phyloP scores from a whole-genome alignment of 2,113 vertebrate species.

The Helogale parvula region DNA sequence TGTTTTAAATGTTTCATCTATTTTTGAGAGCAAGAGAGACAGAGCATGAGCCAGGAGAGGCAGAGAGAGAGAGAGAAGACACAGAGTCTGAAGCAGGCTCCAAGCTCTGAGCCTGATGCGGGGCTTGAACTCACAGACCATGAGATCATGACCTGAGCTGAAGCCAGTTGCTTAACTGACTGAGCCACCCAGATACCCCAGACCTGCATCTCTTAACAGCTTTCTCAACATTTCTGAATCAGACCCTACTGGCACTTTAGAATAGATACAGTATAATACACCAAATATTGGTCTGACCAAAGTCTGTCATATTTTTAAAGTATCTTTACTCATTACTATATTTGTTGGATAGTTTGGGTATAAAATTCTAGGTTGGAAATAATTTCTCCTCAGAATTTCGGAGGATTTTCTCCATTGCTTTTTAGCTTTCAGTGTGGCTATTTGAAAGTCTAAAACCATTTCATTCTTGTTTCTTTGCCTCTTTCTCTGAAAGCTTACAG shows the following conservation, averaged over 20 bases:
- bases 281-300: neutral
- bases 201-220: neutral
- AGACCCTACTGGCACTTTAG: neutral
- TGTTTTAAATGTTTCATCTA: too few relatives aligned
- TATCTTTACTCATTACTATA: neutral
- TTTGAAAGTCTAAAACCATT: neutral
- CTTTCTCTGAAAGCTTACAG: neutral
- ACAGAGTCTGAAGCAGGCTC: too few relatives aligned
- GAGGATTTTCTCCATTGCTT: neutral
- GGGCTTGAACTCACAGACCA: too few relatives aligned
- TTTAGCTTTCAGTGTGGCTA: neutral
- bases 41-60: too few relatives aligned
- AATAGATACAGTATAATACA: neutral
- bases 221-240: neutral
- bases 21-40: too few relatives aligned
- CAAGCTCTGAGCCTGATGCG: too few relatives aligned
- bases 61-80: too few relatives aligned
- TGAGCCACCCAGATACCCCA: too few relatives aligned
- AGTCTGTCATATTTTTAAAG: conserved; percentile 7
- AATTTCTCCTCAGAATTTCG: neutral
- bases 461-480: neutral
- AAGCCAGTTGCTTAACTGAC: too few relatives aligned
- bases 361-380: neutral
- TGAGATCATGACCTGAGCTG: too few relatives aligned
- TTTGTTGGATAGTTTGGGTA: neutral